These are phyloP conservation scores for Adela reaumurella DNA, from an alignment of 2,888 invertebrate genomes.

Conservation along the genomic window DNA sequence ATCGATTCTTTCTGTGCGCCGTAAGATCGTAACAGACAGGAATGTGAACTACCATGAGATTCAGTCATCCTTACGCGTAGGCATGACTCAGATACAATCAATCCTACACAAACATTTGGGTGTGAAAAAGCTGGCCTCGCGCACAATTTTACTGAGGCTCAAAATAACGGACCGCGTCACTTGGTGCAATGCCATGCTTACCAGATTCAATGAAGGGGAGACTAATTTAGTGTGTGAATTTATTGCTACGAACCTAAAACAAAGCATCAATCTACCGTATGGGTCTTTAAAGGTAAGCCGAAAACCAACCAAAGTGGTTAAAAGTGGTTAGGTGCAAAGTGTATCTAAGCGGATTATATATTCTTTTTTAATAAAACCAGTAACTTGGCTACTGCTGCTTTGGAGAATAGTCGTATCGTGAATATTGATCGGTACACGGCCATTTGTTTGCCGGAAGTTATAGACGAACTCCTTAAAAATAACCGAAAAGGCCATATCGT, in stretches of 20 bases:
- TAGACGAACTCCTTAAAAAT: conserved; percentile 2
- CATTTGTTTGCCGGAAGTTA: conserved; percentile 3
- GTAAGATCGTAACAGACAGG: conserved; percentile 3
- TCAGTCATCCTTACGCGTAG: conserved; percentile 1
- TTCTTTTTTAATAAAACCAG: conserved; percentile 3
- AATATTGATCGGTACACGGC: conserved; percentile 1
- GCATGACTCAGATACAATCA: conserved; percentile 1
- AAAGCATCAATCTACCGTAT: conserved; percentile 3
- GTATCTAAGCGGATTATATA: conserved; percentile 2
- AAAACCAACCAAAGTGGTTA: no score
- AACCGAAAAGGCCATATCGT: conserved; percentile 1
- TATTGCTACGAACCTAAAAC: conserved; percentile 3
- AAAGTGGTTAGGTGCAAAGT: not conserved
- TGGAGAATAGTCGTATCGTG: conserved; percentile 3
- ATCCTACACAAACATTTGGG: conserved; percentile 5
- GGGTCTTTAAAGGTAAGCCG: conserved; percentile 1
- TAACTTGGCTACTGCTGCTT: conserved; percentile 1
- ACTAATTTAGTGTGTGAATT: conserved; percentile 3
- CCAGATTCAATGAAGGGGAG: conserved; percentile 3
- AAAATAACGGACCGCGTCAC: conserved; percentile 3
- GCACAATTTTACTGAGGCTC: conserved; percentile 1
- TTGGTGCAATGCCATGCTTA: conserved; percentile 5
- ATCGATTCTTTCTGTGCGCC: conserved; percentile 2
- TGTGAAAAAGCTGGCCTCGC: conserved; percentile 4
- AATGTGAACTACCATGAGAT: conserved; percentile 1